Percentiles rank a stretch among this genome's conserved stretches.
These are phyloP conservation scores for Orchestes rusci DNA, from an alignment of 2,888 invertebrate genomes.

Conservation along the genomic window DNA sequence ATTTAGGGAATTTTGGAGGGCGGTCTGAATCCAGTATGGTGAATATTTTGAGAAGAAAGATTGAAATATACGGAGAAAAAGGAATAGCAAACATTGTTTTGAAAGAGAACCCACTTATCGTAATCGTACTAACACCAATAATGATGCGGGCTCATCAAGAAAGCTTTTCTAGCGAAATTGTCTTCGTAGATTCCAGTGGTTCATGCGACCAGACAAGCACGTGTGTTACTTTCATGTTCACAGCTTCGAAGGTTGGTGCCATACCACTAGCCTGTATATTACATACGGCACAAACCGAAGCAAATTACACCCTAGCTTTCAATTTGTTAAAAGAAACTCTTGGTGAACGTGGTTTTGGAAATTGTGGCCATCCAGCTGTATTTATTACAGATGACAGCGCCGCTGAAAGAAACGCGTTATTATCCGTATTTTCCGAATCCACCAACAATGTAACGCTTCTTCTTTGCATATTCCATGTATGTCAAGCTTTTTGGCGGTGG, in stretches of 20 bases:
- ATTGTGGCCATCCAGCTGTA: constrained; percentile 4
- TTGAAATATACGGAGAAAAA: background rate
- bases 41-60: background rate
- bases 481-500: constrained; percentile 9
- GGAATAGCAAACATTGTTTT: too few species aligned
- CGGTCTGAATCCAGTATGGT: too few species aligned
- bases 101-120: too few species aligned
- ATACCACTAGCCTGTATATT: constrained; percentile 16
- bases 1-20: background rate
- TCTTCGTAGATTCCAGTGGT: constrained; percentile 20
- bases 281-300: constrained; percentile 16
- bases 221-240: constrained; percentile 11
- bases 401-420: constrained; percentile 9
- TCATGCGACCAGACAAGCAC: constrained; percentile 15
- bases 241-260: constrained; percentile 11
- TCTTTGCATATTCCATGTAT: constrained; percentile 8
- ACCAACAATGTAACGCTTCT: background rate
- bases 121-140: too few species aligned
- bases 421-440: constrained; percentile 16
- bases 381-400: constrained; percentile 7
- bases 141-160: constrained; percentile 9
- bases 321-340: constrained; percentile 4
- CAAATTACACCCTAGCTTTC: constrained; percentile 11
- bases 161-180: constrained; percentile 11
- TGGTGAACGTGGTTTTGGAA: constrained; percentile 4